Evolutionary conservation across 2,113 vertebrate genomes (phyloP).

Genomic region (Menura novaehollandiae): DNA sequence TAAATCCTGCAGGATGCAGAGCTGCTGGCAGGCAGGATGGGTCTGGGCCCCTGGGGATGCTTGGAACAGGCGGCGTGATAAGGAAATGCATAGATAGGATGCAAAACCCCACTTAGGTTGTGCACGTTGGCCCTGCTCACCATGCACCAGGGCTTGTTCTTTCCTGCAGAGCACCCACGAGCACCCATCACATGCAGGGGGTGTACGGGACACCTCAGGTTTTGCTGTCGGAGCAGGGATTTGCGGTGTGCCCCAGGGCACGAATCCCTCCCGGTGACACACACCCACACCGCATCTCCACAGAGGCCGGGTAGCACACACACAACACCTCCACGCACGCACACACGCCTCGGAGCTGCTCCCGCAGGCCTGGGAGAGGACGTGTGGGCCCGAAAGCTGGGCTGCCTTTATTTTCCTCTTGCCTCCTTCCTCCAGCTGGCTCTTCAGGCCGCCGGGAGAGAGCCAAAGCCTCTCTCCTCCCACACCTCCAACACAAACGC

Average conservation of each 20-base stretch:
- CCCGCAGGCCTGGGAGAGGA: background rate
- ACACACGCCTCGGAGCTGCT: background rate
- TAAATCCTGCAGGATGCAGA: background rate
- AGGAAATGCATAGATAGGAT: background rate
- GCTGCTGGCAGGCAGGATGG: background rate
- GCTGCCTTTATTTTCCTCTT: background rate
- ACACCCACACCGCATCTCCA: background rate
- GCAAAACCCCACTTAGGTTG: background rate
- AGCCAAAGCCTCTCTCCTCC: conserved; percentile 18
- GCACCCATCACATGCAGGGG: background rate
- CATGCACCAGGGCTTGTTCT: background rate
- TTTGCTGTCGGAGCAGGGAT: background rate
- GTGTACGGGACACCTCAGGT: background rate
- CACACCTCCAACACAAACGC: background rate
- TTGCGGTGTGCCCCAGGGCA: background rate
- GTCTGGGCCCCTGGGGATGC: background rate
- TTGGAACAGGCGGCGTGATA: background rate
- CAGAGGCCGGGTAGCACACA: rapidly evolving
- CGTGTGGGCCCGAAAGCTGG: background rate
- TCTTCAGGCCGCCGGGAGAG: conserved; percentile 15
- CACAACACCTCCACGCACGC: background rate
- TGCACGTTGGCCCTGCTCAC: background rate
- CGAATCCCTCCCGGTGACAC: background rate
- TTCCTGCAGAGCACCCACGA: background rate
- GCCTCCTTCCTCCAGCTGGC: conserved; percentile 34